Conservation (phyloP, 1,140 invertebrate species). For the Sminthurinus signatus region DNA sequence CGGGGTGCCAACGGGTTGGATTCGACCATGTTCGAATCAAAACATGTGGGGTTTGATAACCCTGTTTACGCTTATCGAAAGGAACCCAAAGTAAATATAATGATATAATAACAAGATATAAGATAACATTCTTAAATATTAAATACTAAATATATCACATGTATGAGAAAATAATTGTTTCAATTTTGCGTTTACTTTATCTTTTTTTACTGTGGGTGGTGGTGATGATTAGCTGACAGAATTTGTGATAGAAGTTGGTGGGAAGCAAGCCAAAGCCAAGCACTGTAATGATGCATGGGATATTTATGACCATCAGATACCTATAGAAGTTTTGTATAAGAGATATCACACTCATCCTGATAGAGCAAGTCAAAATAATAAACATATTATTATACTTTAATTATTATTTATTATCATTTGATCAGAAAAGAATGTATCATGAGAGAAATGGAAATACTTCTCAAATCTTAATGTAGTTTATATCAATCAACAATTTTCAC, state of each 20-base stretch:
- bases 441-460: no score
- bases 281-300: background rate
- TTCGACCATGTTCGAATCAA: constrained; percentile 3
- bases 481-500: no score
- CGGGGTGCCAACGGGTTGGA: background rate
- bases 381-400: background rate
- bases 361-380: background rate
- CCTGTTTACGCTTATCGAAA: background rate
- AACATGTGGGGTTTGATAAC: constrained; percentile 10
- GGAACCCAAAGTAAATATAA: background rate
- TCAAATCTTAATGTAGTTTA: no score
- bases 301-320: constrained; percentile 1
- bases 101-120: no score
- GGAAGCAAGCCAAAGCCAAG: background rate
- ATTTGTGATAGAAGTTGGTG: constrained; percentile 3
- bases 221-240: constrained; percentile 10
- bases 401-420: no score
- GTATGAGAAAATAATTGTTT: background rate
- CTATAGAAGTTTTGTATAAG: constrained; percentile 1
- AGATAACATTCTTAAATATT: no score
- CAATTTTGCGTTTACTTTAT: no score
- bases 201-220: no score
- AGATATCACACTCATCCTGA: constrained; percentile 6
- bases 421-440: no score
- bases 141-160: background rate